Percentiles rank a stretch among this genome's conserved stretches.
These are phyloP conservation scores for Antrozous pallidus DNA, from an alignment of 2,797 vertebrate genomes.

Conservation along the genomic window DNA sequence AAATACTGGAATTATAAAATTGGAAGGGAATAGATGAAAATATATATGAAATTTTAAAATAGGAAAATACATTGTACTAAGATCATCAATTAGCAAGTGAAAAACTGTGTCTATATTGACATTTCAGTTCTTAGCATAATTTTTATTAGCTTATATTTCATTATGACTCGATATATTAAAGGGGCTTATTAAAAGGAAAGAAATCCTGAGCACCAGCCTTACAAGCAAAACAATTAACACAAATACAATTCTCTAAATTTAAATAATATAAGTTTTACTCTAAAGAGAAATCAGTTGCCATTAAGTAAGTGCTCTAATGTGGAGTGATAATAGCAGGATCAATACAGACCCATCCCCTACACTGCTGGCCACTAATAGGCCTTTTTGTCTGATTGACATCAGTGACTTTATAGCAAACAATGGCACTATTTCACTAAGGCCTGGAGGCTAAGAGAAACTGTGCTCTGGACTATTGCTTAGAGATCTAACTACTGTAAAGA, in stretches of 20 bases:
- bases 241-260: constrained; percentile 2
- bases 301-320: background rate
- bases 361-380: background rate
- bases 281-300: background rate
- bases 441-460: background rate
- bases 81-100: constrained; percentile 10
- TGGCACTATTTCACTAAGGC: background rate
- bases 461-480: background rate
- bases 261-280: constrained; percentile 15
- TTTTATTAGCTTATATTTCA: constrained; percentile 41
- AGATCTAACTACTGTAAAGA: background rate
- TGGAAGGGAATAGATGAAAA: constrained; percentile 1
- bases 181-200: background rate
- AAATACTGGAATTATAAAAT: constrained; percentile 21
- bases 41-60: constrained; percentile 17
- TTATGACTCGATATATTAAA: background rate
- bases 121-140: background rate
- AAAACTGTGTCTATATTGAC: background rate
- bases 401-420: background rate
- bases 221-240: constrained; percentile 24
- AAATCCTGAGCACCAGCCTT: constrained; percentile 20
- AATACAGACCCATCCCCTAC: background rate
- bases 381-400: background rate
- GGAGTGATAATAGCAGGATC: background rate
- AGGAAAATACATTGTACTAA: constrained; percentile 4